Evolutionary conservation across 2,113 vertebrate genomes (phyloP), one percentile per base, ranked within the genome.

Genomic region (Elephas maximus): DNA sequence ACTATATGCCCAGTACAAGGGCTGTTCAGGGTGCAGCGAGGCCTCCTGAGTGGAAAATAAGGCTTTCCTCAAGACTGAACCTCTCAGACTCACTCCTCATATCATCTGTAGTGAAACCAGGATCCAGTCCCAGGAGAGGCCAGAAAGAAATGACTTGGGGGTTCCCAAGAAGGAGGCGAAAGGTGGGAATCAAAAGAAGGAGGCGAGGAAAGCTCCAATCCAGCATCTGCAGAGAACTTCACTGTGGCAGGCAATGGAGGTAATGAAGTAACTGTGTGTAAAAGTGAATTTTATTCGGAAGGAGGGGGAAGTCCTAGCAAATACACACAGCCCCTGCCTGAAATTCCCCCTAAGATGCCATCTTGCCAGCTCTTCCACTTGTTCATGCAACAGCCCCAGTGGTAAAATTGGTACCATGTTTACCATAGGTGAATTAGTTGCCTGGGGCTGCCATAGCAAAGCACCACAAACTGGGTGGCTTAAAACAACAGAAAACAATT

Each of bases 151-250:
- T 20, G 30, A 10, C 79, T 20, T 63, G 17, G 26, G 62, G 21
- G 9, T 8, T 51, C 48, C 20, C 85, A 65, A 33, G 71, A 37
- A 73, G 33, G 51, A 89, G 89, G 83, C 69, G 57, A 81, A 76
- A 51, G 53, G 45, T 10, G 24, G 48, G 15, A 63, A 17, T 18
- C 41, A 0, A 45, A 41, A 62, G 51, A 26, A 26, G 63, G 9
- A 74, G 80, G 21, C 3, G 60, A 0, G 1, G 0, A 4, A 73
- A 28, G n/a, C 20, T 2, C 5, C n/a, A 10, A 44, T 45, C 28
- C 41, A 20, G 1, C 21, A 8, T 57, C 71, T 62, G 62, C 63
- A 21, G 26, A 57, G 79, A n/a, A 28, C 65, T 53, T 20, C 14
- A 3, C 41, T 6, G 8, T 1, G 20, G 65, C 4, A 81, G 60